A percentile compares a stretch with the other conserved stretches of the same genome.
These are phyloP conservation scores for Ischnura elegans DNA, from an alignment of 2,888 invertebrate species.

Conservation along the genomic window DNA sequence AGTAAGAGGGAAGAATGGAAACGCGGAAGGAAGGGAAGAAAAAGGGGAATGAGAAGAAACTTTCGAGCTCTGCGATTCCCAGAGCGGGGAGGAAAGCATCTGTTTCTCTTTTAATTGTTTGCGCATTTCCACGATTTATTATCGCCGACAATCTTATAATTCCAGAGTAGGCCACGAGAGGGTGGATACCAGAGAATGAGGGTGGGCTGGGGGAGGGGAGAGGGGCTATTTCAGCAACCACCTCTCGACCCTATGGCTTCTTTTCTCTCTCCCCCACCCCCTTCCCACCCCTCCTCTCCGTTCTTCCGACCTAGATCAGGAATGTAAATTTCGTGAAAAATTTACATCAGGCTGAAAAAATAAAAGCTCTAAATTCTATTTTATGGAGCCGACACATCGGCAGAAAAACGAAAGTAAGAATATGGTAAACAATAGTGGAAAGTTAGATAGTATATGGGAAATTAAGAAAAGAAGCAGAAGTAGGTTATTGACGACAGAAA, in stretches of 20 bases:
- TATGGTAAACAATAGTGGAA: no score
- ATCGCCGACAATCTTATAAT: slow-evolving; percentile 44
- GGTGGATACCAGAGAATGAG: neutral
- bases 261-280: neutral
- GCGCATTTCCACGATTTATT: slow-evolving; percentile 53
- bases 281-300: neutral
- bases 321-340: no score
- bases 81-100: neutral
- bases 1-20: neutral
- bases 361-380: no score
- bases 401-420: no score
- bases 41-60: neutral
- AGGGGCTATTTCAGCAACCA: no score
- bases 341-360: no score
- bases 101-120: slow-evolving; percentile 50
- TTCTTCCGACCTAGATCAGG: neutral
- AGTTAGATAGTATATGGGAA: no score
- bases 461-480: no score
- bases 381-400: no score
- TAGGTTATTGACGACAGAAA: no score
- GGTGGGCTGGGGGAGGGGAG: no score
- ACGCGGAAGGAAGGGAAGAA: neutral
- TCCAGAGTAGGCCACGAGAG: neutral
- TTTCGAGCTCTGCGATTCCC: neutral
- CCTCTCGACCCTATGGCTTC: no score